These are phyloP conservation scores for Rhopilema esculentum DNA, from an alignment of 30 jellyfish, hydroid and myxozoan genomes.

Conservation along the genomic window DNA sequence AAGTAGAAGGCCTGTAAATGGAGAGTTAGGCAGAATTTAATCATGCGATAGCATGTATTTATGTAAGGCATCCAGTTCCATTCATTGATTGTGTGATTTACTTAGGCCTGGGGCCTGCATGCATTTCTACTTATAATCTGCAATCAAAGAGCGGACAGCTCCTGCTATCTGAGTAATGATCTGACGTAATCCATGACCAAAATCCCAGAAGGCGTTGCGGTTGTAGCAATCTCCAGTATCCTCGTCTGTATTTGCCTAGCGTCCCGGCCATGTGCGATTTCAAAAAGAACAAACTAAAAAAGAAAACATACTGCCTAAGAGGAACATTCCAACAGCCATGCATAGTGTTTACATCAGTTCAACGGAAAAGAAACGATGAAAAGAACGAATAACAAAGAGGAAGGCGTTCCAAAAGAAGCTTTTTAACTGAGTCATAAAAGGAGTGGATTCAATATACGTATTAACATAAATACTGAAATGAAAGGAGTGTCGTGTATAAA, in stretches of 20 bases:
- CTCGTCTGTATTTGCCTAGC: slow-evolving; percentile 28
- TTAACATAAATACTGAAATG: too few relatives aligned
- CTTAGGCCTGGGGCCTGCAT: slow-evolving; percentile 75
- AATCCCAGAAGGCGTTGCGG: slow-evolving; percentile 42
- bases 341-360: neutral
- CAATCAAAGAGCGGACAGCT: neutral
- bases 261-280: slow-evolving; percentile 37
- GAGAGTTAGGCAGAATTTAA: neutral
- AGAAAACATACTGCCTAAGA: neutral
- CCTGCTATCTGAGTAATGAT: neutral
- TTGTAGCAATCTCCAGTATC: slow-evolving; percentile 40
- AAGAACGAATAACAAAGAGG: neutral
- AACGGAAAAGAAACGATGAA: neutral
- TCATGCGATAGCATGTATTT: neutral
- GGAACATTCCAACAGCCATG: neutral
- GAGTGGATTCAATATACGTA: too few relatives aligned
- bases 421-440: too few relatives aligned
- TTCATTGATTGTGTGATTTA: neutral
- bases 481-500: too few relatives aligned
- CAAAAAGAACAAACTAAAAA: slow-evolving; percentile 55
- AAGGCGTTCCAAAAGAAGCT: neutral
- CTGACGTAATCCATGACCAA: slow-evolving; percentile 22
- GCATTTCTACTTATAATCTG: slow-evolving; percentile 2
- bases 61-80: neutral
- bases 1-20: neutral